These are phyloP conservation scores for Bugula neritina DNA, from an alignment of 2,888 invertebrate genomes.

Conservation along the genomic window DNA sequence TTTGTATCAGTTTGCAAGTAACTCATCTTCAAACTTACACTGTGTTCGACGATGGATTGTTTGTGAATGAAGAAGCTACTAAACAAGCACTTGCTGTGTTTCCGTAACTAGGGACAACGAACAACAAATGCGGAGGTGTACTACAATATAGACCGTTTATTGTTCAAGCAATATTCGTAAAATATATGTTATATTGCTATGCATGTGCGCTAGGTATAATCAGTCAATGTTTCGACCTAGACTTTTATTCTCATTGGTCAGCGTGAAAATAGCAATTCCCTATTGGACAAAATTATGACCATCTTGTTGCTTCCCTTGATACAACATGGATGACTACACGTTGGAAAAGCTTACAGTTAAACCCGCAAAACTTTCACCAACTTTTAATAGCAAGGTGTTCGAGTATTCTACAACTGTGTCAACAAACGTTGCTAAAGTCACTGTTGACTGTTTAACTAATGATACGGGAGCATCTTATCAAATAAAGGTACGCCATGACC, in stretches of 20 bases:
- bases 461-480: conserved; percentile 48
- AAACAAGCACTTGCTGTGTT: neutral
- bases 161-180: too few species aligned
- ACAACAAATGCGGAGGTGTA: neutral
- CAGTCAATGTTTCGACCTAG: too few species aligned
- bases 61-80: neutral
- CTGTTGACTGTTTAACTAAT: conserved; percentile 43
- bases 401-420: conserved; percentile 46
- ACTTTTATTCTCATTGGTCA: too few species aligned
- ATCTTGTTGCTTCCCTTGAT: conserved; percentile 41
- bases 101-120: neutral
- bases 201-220: too few species aligned
- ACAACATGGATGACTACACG: conserved; percentile 52
- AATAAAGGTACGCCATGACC: conserved; percentile 46
- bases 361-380: conserved; percentile 46
- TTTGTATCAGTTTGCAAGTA: neutral
- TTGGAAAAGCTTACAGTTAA: conserved; percentile 47
- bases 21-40: neutral
- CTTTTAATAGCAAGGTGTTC: conserved; percentile 40
- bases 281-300: neutral
- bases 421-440: conserved; percentile 42
- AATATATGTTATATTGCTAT: too few species aligned
- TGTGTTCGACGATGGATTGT: neutral
- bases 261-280: neutral
- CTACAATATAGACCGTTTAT: neutral